Evolutionary conservation across 2,797 vertebrate species (phyloP), one percentile per base, ranked within the genome.

Genomic region (Chelidonichthys spinosus): DNA sequence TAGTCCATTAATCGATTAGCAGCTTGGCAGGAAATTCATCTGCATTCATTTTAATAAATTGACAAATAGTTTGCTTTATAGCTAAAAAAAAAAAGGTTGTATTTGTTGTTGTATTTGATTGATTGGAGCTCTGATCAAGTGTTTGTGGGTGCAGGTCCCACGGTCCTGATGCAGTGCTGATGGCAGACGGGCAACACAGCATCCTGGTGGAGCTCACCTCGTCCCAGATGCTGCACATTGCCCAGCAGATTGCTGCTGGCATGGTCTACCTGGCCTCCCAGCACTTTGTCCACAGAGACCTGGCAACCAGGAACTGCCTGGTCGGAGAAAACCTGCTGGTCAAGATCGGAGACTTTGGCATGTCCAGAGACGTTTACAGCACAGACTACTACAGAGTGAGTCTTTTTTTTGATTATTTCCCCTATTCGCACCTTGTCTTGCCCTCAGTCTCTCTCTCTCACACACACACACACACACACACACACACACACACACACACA

Each of bases 351-450:
- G 98, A 99, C 93, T 99, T 99, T 66, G 98, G 98, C 72, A 99
- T 99, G 98, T 99, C 98, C 84, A 95, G 98, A 93, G 98, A 99
- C 15, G 97, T 99, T 63, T 99, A 99, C 95, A 99, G 98, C 93
- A 99, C 98, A 1, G 98, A 99, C 92, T 99, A 99, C 93, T 99
- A 99, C 78, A 95, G 96, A 95, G 98, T 99, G 91, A 97, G 47
- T 49, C 3, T 17, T 73, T 46, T 64, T 63, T 59, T 25, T 49
- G 1, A 72, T 54, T 7, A 33, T 78, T 79, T 52, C 18, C 11
- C 10, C 43, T 61, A 54, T 47, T 46, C 63, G 69, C 33, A 15
- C 43, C 63, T 61, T 15, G 1, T 49, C 46, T 69, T 17, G 4
- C 63, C 7, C 63, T 10, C 33, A 17, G 4, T 62, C 42, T 36